Percentiles rank a stretch among this genome's conserved stretches.
Evolutionary conservation across 2,888 invertebrate species (phyloP).

Genomic region (Disparrhopalites patrizii): DNA sequence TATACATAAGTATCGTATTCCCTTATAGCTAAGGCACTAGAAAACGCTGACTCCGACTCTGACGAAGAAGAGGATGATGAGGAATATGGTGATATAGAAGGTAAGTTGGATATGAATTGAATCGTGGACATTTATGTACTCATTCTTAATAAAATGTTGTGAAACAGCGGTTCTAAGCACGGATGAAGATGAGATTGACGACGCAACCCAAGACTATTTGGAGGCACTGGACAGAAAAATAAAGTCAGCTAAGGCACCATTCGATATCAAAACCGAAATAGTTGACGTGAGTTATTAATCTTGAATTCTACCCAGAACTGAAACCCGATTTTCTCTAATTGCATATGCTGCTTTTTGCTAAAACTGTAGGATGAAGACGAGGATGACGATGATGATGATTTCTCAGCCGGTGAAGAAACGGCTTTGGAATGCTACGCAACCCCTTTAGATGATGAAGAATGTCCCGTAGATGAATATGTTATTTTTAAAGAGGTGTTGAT

Average conservation of each 20-base stretch:
- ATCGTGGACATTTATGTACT: too few species aligned
- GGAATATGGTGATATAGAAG: conserved; percentile 54
- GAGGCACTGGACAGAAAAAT: conserved; percentile 71
- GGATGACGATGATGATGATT: conserved; percentile 75
- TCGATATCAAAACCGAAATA: conserved; percentile 56
- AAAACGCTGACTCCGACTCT: conserved; percentile 69
- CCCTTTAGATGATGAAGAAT: conserved; percentile 83
- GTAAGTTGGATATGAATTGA: conserved; percentile 13
- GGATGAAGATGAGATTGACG: conserved; percentile 93
- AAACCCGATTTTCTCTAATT: too few species aligned
- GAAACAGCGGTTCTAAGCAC: conserved; percentile 74
- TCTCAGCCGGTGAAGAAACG: conserved; percentile 80
- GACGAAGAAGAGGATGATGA: conserved; percentile 71
- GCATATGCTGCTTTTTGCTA: too few species aligned
- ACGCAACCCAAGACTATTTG: conserved; percentile 76
- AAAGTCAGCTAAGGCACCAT: conserved; percentile 61
- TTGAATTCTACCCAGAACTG: too few species aligned
- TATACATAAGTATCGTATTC: too few species aligned
- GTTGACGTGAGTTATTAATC: conserved; percentile 42
- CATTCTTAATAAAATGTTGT: too few species aligned
- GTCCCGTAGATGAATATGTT: conserved; percentile 82
- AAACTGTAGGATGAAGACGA: conserved; percentile 56
- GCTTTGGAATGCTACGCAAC: conserved; percentile 88
- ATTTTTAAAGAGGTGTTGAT: conserved; percentile 84
- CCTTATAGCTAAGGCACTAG: conserved; percentile 66